Percentiles rank a stretch among this genome's conserved stretches.
Evolutionary conservation across 2,113 vertebrate genomes (phyloP).

Genomic region (Tursiops truncatus): DNA sequence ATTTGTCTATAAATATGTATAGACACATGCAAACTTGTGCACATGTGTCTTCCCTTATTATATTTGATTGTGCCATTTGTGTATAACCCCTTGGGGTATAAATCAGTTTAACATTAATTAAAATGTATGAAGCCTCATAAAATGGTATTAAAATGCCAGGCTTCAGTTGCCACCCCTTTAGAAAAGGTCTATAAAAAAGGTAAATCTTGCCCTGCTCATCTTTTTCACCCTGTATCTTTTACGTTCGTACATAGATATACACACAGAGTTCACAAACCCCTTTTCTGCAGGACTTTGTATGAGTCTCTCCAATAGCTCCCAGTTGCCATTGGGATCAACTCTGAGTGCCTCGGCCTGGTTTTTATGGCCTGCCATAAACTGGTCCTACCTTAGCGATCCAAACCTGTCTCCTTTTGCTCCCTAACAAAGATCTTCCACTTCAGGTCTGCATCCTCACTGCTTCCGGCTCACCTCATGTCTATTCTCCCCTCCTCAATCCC

Average conservation of each 20-base stretch:
- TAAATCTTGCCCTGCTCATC: conserved; percentile 27
- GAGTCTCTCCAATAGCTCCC: neutral
- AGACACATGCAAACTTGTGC: conserved; percentile 46
- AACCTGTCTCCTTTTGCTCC: neutral
- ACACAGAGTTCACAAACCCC: neutral
- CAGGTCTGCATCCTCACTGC: neutral
- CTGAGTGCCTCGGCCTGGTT: neutral
- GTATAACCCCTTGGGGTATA: neutral
- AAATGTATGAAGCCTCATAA: conserved; percentile 59
- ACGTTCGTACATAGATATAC: neutral
- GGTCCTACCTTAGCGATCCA: neutral
- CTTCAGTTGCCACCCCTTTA: conserved; percentile 44
- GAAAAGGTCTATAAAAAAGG: conserved; percentile 49
- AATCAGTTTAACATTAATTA: conserved; percentile 70
- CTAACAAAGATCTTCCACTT: neutral
- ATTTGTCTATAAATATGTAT: conserved; percentile 27
- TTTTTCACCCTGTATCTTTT: conserved; percentile 26
- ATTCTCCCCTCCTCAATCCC: neutral
- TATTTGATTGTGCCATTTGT: conserved; percentile 60
- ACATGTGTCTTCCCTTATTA: conserved; percentile 62
- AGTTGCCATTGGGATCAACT: neutral
- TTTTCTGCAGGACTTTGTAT: neutral
- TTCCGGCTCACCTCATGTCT: neutral
- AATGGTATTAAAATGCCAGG: conserved; percentile 63
- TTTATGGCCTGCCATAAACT: neutral